Percentiles rank a stretch among this genome's conserved stretches.
Evolutionary conservation across 1,140 invertebrate genomes (phyloP).

Genomic region (Euwallacea fornicatus): DNA sequence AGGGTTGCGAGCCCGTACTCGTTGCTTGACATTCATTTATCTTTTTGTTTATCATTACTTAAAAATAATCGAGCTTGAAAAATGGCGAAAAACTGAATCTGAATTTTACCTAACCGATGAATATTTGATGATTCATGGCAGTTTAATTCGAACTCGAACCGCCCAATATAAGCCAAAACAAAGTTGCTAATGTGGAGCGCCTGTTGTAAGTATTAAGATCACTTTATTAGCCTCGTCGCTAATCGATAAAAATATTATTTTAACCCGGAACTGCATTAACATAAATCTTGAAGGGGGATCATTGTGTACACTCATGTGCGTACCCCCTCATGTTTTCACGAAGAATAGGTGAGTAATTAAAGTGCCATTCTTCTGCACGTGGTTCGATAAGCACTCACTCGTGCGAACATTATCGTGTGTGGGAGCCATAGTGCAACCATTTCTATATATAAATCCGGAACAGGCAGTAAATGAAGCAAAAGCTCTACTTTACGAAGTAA

Average conservation of each 20-base stretch:
- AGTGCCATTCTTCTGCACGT: constrained; percentile 45
- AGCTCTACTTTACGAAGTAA: background rate
- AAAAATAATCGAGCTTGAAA: too few species aligned
- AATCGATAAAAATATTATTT: constrained; percentile 38
- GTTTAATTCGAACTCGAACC: too few species aligned
- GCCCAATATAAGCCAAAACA: too few species aligned
- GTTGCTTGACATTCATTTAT: too few species aligned
- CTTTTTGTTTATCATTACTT: too few species aligned
- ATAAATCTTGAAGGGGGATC: constrained; percentile 36
- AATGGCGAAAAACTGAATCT: too few species aligned
- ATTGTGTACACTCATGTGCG: constrained; percentile 31
- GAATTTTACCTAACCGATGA: too few species aligned
- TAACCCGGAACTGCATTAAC: constrained; percentile 41
- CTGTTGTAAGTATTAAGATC: too few species aligned
- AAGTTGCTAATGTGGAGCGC: too few species aligned
- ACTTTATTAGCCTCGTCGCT: too few species aligned
- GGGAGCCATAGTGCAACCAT: background rate
- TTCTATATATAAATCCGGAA: background rate
- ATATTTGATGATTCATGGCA: too few species aligned
- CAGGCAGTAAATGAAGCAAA: background rate
- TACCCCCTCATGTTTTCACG: constrained; percentile 9
- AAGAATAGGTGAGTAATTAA: constrained; percentile 50
- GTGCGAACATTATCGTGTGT: constrained; percentile 32
- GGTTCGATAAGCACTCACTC: constrained; percentile 40
- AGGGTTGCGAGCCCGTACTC: too few species aligned